A percentile compares a stretch with the other conserved stretches of the same genome.
Evolutionary conservation across 2,888 invertebrate species (phyloP).

Genomic region (Leucophora obtusa): DNA sequence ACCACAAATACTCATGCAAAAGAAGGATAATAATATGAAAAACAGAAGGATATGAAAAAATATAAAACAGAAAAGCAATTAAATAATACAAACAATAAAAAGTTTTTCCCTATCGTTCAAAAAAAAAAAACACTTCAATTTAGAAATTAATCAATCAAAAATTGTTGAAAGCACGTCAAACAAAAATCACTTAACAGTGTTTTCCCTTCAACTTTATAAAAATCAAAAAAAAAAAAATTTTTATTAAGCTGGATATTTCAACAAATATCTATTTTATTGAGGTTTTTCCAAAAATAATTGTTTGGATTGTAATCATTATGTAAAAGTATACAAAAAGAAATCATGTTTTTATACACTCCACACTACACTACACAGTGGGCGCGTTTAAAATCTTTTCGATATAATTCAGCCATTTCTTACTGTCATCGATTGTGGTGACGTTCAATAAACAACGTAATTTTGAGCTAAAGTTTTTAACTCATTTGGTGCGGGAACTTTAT

Average conservation of each 20-base stretch:
- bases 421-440: no score
- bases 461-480: no score
- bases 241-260: background rate
- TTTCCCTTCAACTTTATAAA: constrained; percentile 3
- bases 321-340: no score
- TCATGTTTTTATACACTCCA: no score
- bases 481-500: no score
- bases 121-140: constrained; percentile 31
- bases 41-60: background rate
- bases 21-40: background rate
- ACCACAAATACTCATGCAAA: constrained; percentile 7
- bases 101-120: background rate
- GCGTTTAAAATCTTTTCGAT: no score
- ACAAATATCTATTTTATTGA: background rate
- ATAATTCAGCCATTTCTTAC: no score
- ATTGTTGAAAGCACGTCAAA: constrained; percentile 59
- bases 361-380: no score
- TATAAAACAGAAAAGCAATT: constrained; percentile 43
- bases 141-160: constrained; percentile 61
- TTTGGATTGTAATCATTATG: no score
- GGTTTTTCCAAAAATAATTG: background rate
- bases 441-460: no score
- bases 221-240: background rate
- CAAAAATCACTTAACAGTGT: constrained; percentile 51
- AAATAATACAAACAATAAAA: constrained; percentile 42